Evolutionary conservation across 2,797 vertebrate species (phyloP).

Genomic region (Naso thynnoides): DNA sequence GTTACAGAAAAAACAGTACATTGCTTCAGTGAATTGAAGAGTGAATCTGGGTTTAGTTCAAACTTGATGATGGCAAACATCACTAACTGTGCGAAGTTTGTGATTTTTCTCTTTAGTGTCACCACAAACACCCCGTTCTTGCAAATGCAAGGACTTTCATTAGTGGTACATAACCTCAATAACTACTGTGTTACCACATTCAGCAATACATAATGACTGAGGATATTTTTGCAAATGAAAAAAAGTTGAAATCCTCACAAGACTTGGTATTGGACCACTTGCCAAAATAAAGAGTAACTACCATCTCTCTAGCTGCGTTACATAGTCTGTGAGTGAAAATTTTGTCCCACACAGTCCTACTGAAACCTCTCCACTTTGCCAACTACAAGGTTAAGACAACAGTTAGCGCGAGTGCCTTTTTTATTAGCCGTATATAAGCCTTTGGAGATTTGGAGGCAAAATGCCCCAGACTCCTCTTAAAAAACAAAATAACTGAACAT

Average conservation of each 20-base stretch:
- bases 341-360: slow-evolving; percentile 46
- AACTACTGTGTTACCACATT: too few species aligned
- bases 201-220: too few species aligned
- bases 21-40: too few species aligned
- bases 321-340: slow-evolving; percentile 33
- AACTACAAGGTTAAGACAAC: slow-evolving; percentile 82
- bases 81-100: too few species aligned
- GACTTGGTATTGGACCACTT: slow-evolving; percentile 39
- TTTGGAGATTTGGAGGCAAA: slow-evolving; percentile 71
- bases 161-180: too few species aligned
- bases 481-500: slow-evolving; percentile 80
- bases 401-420: slow-evolving; percentile 69
- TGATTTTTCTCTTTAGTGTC: too few species aligned
- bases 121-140: too few species aligned
- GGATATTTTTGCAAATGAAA: too few species aligned
- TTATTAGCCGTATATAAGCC: slow-evolving; percentile 76
- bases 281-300: slow-evolving; percentile 63
- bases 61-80: too few species aligned
- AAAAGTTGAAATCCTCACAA: slow-evolving; percentile 43
- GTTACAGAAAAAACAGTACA: too few species aligned
- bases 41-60: too few species aligned
- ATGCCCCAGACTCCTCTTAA: slow-evolving; percentile 68
- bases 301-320: slow-evolving; percentile 32
- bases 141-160: too few species aligned
- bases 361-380: slow-evolving; percentile 65